Conservation (phyloP, 2,113 vertebrate genomes). For the Reinhardtius hippoglossoides region DNA sequence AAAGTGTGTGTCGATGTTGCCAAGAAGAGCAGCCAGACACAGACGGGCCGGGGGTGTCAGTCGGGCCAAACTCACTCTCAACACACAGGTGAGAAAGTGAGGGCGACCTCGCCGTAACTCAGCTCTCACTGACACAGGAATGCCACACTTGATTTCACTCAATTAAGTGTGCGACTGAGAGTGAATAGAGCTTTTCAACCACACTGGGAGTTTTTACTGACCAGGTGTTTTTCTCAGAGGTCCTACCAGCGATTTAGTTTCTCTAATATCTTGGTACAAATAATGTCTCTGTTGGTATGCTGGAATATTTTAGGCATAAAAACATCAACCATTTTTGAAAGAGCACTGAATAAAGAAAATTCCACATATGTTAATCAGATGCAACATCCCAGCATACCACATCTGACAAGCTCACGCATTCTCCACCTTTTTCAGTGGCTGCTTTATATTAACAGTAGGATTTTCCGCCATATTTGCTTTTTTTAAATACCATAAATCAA, state of each 20-base stretch:
- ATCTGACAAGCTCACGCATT: slow-evolving; percentile 20
- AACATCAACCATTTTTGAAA: neutral
- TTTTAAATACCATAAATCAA: neutral
- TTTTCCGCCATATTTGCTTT: slow-evolving; percentile 1
- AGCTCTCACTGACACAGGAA: slow-evolving; percentile 42
- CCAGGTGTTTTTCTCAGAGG: neutral
- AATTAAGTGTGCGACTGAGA: slow-evolving; percentile 48
- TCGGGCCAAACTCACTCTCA: slow-evolving; percentile 14
- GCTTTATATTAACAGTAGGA: slow-evolving; percentile 37
- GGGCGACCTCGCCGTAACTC: slow-evolving; percentile 20
- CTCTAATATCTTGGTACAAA: neutral
- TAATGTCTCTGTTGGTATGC: neutral
- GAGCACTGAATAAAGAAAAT: neutral
- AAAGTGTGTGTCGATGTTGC: slow-evolving; percentile 32
- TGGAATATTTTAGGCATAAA: neutral
- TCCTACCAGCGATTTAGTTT: neutral
- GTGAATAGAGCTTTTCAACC: neutral
- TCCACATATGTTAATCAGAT: slow-evolving; percentile 25
- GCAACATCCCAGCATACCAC: neutral
- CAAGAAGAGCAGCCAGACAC: slow-evolving; percentile 30
- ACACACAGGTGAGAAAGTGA: slow-evolving; percentile 45
- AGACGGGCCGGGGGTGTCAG: neutral
- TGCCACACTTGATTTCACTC: slow-evolving; percentile 43
- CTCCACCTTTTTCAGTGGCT: slow-evolving; percentile 32
- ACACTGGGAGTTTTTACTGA: neutral